These are phyloP conservation scores for Grallaria varia DNA, from an alignment of 2,113 vertebrate genomes.

Conservation along the genomic window DNA sequence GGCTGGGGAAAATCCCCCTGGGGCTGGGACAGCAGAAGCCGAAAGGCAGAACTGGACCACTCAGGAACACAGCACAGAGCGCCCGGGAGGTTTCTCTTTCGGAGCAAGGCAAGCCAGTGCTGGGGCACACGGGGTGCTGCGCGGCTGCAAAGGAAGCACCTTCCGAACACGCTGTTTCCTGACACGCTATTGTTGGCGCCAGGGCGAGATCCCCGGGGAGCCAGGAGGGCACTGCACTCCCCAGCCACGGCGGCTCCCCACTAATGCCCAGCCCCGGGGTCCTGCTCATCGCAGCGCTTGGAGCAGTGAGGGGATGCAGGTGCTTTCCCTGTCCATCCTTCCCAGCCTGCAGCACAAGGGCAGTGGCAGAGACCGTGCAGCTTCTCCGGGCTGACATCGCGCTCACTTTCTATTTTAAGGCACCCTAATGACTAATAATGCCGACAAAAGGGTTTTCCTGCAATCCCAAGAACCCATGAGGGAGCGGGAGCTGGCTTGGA, in stretches of 20 bases:
- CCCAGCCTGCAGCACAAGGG: rapidly evolving
- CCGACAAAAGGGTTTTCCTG: slow-evolving; percentile 14
- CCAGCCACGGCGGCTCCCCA: background rate
- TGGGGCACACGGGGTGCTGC: background rate
- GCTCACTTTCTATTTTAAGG: slow-evolving; percentile 19
- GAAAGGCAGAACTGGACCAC: background rate
- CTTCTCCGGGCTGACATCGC: background rate
- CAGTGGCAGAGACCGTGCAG: background rate
- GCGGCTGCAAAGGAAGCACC: background rate
- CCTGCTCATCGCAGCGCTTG: rapidly evolving
- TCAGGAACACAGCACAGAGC: background rate
- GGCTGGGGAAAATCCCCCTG: background rate
- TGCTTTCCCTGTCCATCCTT: rapidly evolving
- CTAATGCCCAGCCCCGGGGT: background rate
- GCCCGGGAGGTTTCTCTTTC: background rate
- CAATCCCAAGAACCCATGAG: background rate
- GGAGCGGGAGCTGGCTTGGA: background rate
- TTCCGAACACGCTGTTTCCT: background rate
- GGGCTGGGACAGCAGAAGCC: rapidly evolving
- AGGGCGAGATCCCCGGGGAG: background rate
- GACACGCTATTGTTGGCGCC: background rate
- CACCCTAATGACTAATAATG: background rate
- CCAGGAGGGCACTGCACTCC: background rate
- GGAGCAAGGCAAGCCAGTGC: background rate
- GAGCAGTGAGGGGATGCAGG: rapidly evolving